Evolutionary conservation across 2,797 vertebrate species (phyloP), one percentile per base, ranked within the genome.

Genomic region (Gymnoscopelus microlampas): DNA sequence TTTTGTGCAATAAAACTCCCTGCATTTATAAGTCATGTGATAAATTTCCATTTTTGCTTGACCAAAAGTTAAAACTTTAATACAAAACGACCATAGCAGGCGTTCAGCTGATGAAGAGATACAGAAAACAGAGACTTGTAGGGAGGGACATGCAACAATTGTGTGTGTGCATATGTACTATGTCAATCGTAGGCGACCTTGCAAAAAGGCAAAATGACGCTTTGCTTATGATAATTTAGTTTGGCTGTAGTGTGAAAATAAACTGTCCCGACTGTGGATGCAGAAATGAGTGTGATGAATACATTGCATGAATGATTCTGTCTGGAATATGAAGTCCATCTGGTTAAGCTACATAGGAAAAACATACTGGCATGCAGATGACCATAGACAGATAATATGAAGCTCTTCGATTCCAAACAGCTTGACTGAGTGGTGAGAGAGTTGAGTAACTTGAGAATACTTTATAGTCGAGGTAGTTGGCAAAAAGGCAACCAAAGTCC

Each of bases 381-480:
- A 73, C 79, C 80, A 83, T 77, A 81, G 67, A 70, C 67, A 69
- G 29, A 71, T 66, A 48, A 13, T 65, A 71, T 71, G 71, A 77
- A 76, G 76, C 65, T 78, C 70, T 73, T 70, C 63, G 79, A 81
- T 84, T 85, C 77, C 61, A 70, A 70, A 71, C 58, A 78, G 70
- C 29, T 87, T 80, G 81, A 88, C 83, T 84, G 85, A 85, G 87
- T 84, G 84, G 78, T 56, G 79, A 81, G 73, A 83, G 83, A 89
- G 79, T 62, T 56, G 79, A 83, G 74, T 78, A 85, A 87, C 81
- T 85, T 85, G 82, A 89, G 90, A 95, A 96, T 92, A 95, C 95
- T 95, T 94, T 93, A 92, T 86, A 94, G 95, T 95, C 95, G 97
- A 98, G 97, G 96, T 98, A 98, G 97, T 95, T 96, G 95, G 94